phyloP scores from a whole-genome alignment of 1,140 invertebrate genomes.

The Drosophila takahashii region DNA sequence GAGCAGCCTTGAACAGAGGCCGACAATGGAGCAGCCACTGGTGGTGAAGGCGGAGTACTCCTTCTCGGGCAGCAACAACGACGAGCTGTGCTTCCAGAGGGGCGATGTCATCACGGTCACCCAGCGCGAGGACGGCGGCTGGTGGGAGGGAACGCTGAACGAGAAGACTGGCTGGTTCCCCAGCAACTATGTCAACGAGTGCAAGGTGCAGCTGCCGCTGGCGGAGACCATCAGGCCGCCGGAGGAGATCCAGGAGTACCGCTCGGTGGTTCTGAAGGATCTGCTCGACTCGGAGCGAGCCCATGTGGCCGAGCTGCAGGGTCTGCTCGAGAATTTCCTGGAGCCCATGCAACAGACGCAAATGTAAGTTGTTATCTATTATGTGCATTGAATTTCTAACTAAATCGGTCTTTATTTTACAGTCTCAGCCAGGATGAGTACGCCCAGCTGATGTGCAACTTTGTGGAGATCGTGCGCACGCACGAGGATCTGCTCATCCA shows the following conservation, averaged over 20 bases:
- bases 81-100: slow-evolving; percentile 98
- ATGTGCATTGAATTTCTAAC: neutral
- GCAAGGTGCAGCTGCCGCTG: slow-evolving; percentile 88
- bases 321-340: slow-evolving; percentile 93
- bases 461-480: slow-evolving; percentile 93
- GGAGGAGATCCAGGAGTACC: slow-evolving; percentile 90
- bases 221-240: slow-evolving; percentile 86
- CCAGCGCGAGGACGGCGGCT: slow-evolving; percentile 95
- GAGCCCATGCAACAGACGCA: slow-evolving; percentile 92
- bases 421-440: slow-evolving; percentile 95
- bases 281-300: slow-evolving; percentile 96
- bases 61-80: slow-evolving; percentile 98
- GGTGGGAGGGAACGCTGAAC: slow-evolving; percentile 98
- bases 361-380: slow-evolving; percentile 88
- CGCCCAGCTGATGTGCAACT: slow-evolving; percentile 93
- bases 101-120: slow-evolving; percentile 98
- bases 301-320: slow-evolving; percentile 94
- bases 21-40: slow-evolving; percentile 86
- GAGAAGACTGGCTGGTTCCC: slow-evolving; percentile 99
- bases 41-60: slow-evolving; percentile 95
- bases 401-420: slow-evolving; percentile 36
- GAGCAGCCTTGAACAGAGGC: slow-evolving; percentile 29
- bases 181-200: slow-evolving; percentile 97
- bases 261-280: slow-evolving; percentile 95
- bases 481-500: slow-evolving; percentile 92